Percentiles rank a stretch among this genome's conserved stretches.
phyloP scores from a whole-genome alignment of 2,113 vertebrate species.

The Danio rerio region DNA sequence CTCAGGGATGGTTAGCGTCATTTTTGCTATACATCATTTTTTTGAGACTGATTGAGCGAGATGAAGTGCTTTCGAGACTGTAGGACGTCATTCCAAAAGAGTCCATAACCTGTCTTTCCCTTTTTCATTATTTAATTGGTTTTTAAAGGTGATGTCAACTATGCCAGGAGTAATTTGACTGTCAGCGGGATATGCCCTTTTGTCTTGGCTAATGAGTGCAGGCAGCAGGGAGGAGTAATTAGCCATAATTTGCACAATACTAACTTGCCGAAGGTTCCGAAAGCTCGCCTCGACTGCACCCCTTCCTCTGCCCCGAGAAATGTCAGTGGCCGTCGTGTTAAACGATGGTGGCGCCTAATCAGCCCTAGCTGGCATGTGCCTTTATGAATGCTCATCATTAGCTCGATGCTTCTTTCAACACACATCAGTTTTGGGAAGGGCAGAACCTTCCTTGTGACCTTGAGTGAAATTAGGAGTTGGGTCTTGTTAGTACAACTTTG shows the following conservation, averaged over 20 bases:
- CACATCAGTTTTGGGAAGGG: constrained; percentile 41
- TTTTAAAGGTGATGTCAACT: constrained; percentile 48
- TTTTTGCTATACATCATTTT: constrained; percentile 40
- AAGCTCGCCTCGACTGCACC: constrained; percentile 60
- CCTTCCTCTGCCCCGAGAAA: constrained; percentile 69
- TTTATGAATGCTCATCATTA: constrained; percentile 54
- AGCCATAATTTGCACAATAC: constrained; percentile 69
- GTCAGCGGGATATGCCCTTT: constrained; percentile 64
- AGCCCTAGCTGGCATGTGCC: constrained; percentile 62
- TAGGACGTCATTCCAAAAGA: background rate
- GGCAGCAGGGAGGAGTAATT: constrained; percentile 72
- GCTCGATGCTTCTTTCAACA: constrained; percentile 23
- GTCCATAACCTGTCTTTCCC: constrained; percentile 13
- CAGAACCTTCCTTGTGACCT: constrained; percentile 48
- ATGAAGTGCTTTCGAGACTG: constrained; percentile 15
- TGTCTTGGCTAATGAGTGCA: constrained; percentile 70
- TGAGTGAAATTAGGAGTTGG: constrained; percentile 38
- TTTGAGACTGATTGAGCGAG: constrained; percentile 31
- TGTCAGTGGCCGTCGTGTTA: constrained; percentile 66
- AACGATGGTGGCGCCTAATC: constrained; percentile 66
- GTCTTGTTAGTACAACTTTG: constrained; percentile 4
- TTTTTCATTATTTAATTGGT: constrained; percentile 33
- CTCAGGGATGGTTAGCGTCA: constrained; percentile 33
- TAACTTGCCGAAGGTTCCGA: constrained; percentile 63
- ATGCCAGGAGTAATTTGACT: constrained; percentile 59